Evolutionary conservation across 2,113 vertebrate species (phyloP), one percentile per base, ranked within the genome.

Genomic region (Numida meleagris): DNA sequence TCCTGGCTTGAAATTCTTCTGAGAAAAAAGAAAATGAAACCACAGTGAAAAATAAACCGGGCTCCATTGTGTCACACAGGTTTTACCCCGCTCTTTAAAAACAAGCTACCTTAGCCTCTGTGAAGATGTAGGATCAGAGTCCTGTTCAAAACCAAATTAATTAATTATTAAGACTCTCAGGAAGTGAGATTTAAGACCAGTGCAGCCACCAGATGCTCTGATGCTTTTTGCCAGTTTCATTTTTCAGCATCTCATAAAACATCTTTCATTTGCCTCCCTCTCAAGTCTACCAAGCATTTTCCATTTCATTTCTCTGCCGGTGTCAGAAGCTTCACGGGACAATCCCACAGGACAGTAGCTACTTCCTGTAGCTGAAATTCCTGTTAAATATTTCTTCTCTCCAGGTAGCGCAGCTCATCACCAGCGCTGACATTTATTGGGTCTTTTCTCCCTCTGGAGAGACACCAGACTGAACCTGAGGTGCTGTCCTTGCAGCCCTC

Each of bases 1-100:
- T 87, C 81, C 88, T 75, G 71, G 74, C 94, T 95, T 95, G 93
- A 93, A 94, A 82, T 70, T 82, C 78, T 77, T 38, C 43, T 66
- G 57, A 75, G 89, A 92, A 94, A 95, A 96, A 86, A 78, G 89
- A 95, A 96, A 96, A 94, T 57, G 79, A 95, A 96, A 93, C 75
- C 59, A 62, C 68, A 74, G 5, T 45, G 77, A 92, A 96, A 92
- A 88, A 92, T 42, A 78, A 96, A 65, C 40, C 5, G 9, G 16
- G 46, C 70, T 90, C 50, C 66, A 58, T 51, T 29, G 17, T 34
- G 23, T 80, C 16, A 9, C 36, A 6, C 13, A 43, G 51, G 50
- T 63, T 82, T 92, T 42, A 57, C 34, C n/a, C 61, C 33, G 40
- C 33, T 87, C 33, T 62, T 76, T 45, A 38, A 79, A 82, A 66